Evolutionary conservation across 2,888 invertebrate species (phyloP).

Genomic region (Eupelmus urozonus): DNA sequence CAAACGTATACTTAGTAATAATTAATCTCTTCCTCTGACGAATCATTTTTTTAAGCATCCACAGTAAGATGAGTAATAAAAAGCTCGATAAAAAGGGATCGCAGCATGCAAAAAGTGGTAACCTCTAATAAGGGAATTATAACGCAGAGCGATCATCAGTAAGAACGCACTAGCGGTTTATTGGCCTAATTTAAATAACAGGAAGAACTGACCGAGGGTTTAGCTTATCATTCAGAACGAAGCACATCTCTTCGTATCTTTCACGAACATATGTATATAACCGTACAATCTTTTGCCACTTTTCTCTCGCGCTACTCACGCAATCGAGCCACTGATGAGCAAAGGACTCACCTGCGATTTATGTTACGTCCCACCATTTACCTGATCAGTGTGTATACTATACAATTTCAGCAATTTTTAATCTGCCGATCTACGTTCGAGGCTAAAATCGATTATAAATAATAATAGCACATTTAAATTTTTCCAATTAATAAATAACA

Average conservation of each 20-base stretch:
- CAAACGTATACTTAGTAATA: no score
- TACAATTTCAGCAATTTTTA: no score
- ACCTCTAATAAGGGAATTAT: constrained; percentile 53
- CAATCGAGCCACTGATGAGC: constrained; percentile 66
- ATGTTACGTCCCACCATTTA: constrained; percentile 51
- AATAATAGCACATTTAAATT: no score
- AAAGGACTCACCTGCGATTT: constrained; percentile 72
- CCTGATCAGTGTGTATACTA: no score
- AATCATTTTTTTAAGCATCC: no score
- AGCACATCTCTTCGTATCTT: not conserved
- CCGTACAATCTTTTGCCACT: not conserved
- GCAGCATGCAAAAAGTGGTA: not conserved
- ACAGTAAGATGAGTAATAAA: not conserved
- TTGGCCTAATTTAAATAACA: constrained; percentile 76
- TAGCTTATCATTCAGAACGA: constrained; percentile 17
- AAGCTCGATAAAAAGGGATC: not conserved
- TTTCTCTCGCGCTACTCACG: constrained; percentile 41
- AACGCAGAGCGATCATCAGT: constrained; percentile 36
- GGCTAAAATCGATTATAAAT: no score
- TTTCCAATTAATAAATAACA: no score
- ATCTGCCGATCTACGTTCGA: no score
- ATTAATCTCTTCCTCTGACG: no score
- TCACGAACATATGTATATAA: constrained; percentile 4
- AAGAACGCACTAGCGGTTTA: constrained; percentile 67
- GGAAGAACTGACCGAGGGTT: constrained; percentile 53